Conservation (phyloP, 2,888 invertebrate species). For the Melanostoma mellinum region DNA sequence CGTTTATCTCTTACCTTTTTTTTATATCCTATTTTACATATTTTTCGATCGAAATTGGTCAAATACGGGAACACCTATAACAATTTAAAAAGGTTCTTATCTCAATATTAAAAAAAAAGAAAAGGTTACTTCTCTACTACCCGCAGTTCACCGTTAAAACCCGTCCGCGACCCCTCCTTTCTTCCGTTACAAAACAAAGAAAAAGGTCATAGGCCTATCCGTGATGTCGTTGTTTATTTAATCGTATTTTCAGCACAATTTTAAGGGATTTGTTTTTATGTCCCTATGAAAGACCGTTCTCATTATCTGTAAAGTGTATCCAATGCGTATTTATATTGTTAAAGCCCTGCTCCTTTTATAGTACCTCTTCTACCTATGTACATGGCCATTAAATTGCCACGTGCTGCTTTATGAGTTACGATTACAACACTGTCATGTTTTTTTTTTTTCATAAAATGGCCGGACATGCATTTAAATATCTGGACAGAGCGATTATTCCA, state of each 20-base stretch:
- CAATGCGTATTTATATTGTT: background rate
- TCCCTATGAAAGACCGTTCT: conserved; percentile 46
- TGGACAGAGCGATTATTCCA: conserved; percentile 21
- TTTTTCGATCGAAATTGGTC: conserved; percentile 53
- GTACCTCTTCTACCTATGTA: background rate
- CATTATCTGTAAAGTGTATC: conserved; percentile 44
- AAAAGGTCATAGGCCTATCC: conserved; percentile 34
- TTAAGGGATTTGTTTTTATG: conserved; percentile 55
- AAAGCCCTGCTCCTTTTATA: too few species aligned
- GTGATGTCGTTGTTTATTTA: conserved; percentile 40
- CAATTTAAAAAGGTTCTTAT: conserved; percentile 57
- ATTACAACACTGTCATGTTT: conserved; percentile 25
- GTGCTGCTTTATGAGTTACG: background rate
- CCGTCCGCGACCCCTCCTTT: too few species aligned
- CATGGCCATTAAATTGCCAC: conserved; percentile 33
- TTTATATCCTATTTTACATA: conserved; percentile 46
- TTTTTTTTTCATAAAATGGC: conserved; percentile 33
- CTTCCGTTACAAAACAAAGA: background rate
- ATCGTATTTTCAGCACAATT: conserved; percentile 50
- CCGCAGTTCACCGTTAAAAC: background rate
- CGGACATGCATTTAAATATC: conserved; percentile 29
- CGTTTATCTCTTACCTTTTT: conserved; percentile 21
- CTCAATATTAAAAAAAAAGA: conserved; percentile 42
- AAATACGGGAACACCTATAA: conserved; percentile 52
- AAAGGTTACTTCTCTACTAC: conserved; percentile 1